Percentiles rank a stretch among this genome's conserved stretches.
These are phyloP conservation scores for Naso thynnoides DNA, from an alignment of 2,797 vertebrate genomes.

Conservation along the genomic window DNA sequence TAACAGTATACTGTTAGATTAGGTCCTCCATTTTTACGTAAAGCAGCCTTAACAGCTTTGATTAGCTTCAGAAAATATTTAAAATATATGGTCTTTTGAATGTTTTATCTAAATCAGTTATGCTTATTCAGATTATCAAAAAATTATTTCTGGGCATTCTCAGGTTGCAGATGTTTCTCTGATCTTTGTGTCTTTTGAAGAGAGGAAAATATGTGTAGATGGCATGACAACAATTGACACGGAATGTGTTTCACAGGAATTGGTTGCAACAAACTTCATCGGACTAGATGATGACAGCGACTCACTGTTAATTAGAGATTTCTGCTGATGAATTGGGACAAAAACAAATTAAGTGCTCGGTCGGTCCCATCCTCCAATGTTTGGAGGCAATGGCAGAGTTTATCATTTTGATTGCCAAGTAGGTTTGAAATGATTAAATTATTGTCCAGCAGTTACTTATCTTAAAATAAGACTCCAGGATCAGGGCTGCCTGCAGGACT, in stretches of 20 bases:
- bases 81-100: background rate
- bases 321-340: slow-evolving; percentile 17
- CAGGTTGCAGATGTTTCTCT: background rate
- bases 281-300: slow-evolving; percentile 36
- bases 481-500: background rate
- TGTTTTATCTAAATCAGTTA: background rate
- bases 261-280: background rate
- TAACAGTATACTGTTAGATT: slow-evolving; percentile 26
- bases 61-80: background rate
- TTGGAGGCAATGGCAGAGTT: slow-evolving; percentile 29
- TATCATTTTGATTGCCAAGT: slow-evolving; percentile 45
- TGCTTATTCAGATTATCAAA: background rate
- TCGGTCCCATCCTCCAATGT: slow-evolving; percentile 9
- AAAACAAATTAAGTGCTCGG: slow-evolving; percentile 22
- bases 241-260: slow-evolving; percentile 25
- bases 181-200: background rate
- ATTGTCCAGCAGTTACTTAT: slow-evolving; percentile 46
- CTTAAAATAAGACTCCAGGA: slow-evolving; percentile 11
- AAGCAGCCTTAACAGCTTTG: slow-evolving; percentile 2
- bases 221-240: slow-evolving; percentile 13
- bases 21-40: background rate
- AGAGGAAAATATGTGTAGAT: background rate
- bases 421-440: slow-evolving; percentile 39
- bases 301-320: slow-evolving; percentile 25
- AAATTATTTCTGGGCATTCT: background rate